Evolutionary conservation across 2,797 vertebrate species (phyloP).

Genomic region (Ammospiza maritima): DNA sequence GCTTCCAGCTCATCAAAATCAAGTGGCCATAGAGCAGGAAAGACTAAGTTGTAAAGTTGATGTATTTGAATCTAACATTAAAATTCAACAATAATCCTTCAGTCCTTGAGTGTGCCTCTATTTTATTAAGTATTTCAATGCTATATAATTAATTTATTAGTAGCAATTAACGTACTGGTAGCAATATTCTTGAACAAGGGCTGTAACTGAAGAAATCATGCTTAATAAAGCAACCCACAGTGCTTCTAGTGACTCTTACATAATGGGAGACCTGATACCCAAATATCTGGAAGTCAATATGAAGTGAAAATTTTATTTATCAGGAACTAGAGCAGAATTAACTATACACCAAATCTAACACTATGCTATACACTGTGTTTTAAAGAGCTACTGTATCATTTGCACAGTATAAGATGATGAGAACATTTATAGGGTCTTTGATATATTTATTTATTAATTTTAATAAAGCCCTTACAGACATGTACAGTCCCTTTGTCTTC

Average conservation of each 20-base stretch:
- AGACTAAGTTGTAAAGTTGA: constrained; percentile 45
- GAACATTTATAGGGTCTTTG: background rate
- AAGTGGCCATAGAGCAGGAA: constrained; percentile 50
- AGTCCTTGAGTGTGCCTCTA: constrained; percentile 10
- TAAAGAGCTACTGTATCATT: background rate
- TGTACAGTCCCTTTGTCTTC: constrained; percentile 8
- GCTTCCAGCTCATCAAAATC: constrained; percentile 67
- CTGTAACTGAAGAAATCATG: background rate
- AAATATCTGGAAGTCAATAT: background rate
- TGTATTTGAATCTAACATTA: constrained; percentile 60
- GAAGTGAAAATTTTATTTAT: background rate
- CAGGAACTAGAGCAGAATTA: background rate
- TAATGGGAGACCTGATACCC: background rate
- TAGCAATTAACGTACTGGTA: constrained; percentile 16
- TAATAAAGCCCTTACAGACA: background rate
- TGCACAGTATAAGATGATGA: background rate
- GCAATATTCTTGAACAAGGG: constrained; percentile 46
- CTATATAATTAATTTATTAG: constrained; percentile 68
- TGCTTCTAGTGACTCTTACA: background rate
- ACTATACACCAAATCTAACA: background rate
- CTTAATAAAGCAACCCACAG: background rate
- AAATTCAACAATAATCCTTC: constrained; percentile 63
- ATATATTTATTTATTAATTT: constrained; percentile 45
- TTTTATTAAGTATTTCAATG: constrained; percentile 61
- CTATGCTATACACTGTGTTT: background rate